Base-by-base conservation (phyloP, 2,888 invertebrate species). In the Torymus tubicola region DNA sequence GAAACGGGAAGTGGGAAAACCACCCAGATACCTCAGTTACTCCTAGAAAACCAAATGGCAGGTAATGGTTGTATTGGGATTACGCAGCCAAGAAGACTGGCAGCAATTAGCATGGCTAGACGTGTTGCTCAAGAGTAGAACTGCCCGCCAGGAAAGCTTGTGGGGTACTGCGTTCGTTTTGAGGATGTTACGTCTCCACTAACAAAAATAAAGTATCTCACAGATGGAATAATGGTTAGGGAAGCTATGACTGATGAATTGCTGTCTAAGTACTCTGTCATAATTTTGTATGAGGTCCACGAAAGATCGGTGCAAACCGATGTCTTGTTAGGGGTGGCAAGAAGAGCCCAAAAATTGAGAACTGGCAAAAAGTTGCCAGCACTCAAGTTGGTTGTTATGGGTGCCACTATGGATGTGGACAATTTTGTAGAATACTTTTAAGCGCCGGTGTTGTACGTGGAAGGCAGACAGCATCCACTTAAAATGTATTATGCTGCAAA, bases 1-100 rank as follows among this genome's bases (percentile, higher is more conserved):
- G 99, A 99, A 91, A 99, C 99, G 0, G 99, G 98, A 0, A 96
- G 97, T 91, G 99, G 99, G 0, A 99, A 99, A 92, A 98, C 98
- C 2, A 99, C 99, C 0, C 99, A 99, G 91, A 96, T 99, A 83
- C 99, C 99, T 0, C 98, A 98, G 90, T 93, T 95, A 86, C 93
- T 98, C 52, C 93, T 94, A 84, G 94, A 95, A 74, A 93, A 94
- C n/a, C 93, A 95, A 11, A 89, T 96, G 72, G 94, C 95, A 74
- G 94, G 93, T 64, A 91, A 68, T 74, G 95, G 94, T 14, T 92
- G 94, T 82, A 96, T 98, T 85, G 96, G 94, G 0, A 92, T 97
- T n/a, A n/a, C n/a, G n/a, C n/a, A n/a, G n/a, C n/a, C n/a, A n/a
- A n/a, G n/a, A n/a, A n/a, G n/a, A n/a, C 31, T 99, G 0, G 98